These are phyloP conservation scores for Dromiciops gliroides DNA, from an alignment of 2,113 vertebrate species.

Conservation along the genomic window DNA sequence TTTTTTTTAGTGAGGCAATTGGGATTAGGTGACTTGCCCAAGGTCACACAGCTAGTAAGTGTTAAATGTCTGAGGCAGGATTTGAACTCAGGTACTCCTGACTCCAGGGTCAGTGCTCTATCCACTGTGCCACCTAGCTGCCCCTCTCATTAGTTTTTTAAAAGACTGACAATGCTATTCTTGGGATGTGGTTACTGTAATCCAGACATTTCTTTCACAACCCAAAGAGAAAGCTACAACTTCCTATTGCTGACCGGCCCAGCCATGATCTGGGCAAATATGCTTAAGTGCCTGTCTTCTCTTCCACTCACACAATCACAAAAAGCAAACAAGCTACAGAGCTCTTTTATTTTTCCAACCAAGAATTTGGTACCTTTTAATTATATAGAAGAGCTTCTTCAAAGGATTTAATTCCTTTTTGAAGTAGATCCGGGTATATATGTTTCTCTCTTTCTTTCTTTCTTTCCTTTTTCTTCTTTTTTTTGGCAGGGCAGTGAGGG, in stretches of 20 bases:
- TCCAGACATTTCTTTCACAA: not conserved
- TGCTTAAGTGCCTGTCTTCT: not conserved
- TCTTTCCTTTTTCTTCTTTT: too few species aligned
- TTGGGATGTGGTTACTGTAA: not conserved
- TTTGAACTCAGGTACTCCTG: too few species aligned
- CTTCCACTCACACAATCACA: not conserved
- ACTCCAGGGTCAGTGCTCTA: too few species aligned
- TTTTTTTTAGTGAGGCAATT: too few species aligned
- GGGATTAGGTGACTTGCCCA: too few species aligned
- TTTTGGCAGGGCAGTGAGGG: too few species aligned
- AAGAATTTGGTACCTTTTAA: not conserved
- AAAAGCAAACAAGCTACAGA: not conserved
- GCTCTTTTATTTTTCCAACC: not conserved
- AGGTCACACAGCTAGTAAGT: too few species aligned
- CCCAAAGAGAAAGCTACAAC: conserved; percentile 16
- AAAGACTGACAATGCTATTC: conserved; percentile 22
- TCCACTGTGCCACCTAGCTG: too few species aligned
- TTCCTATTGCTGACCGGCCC: not conserved
- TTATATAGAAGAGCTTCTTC: not conserved
- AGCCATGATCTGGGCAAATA: not conserved
- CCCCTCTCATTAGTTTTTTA: conserved; percentile 38
- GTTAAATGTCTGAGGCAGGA: too few species aligned
- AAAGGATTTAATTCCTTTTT: not conserved
- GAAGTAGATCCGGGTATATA: not conserved
- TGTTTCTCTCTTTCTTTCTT: not conserved